Evolutionary conservation across 1,140 invertebrate genomes (phyloP).

Genomic region (Periplaneta americana): DNA sequence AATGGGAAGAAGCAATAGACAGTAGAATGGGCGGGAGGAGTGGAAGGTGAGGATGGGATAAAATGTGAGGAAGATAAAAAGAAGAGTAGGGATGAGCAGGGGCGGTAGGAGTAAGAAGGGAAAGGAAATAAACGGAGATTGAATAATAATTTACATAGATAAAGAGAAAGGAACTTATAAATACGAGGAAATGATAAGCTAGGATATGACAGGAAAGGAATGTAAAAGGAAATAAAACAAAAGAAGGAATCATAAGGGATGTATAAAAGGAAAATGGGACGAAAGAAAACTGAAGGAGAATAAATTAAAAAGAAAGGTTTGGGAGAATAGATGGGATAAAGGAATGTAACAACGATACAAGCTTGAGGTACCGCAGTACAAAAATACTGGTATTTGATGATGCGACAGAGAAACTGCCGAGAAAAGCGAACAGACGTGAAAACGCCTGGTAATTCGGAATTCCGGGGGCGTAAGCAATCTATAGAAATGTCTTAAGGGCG

Average conservation of each 20-base stretch:
- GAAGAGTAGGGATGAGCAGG: not conserved
- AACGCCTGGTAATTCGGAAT: not conserved
- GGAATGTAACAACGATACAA: not conserved
- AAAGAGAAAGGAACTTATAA: not conserved
- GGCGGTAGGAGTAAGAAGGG: not conserved
- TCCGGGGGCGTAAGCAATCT: too few relatives aligned
- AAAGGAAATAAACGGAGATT: not conserved
- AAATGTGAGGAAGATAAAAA: not conserved
- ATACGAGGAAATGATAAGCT: not conserved
- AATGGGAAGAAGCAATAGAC: not conserved
- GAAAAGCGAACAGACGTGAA: not conserved
- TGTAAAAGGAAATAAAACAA: not conserved
- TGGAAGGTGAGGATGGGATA: not conserved
- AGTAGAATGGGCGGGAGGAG: not conserved
- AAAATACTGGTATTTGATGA: not conserved
- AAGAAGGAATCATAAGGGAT: not conserved
- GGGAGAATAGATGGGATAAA: not conserved
- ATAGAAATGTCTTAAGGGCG: too few relatives aligned
- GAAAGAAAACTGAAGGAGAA: not conserved
- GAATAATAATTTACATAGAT: not conserved
- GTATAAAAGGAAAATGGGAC: not conserved
- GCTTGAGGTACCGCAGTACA: not conserved
- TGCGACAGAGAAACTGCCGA: not conserved
- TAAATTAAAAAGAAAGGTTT: not conserved
- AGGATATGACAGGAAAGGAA: not conserved